phyloP scores from a whole-genome alignment of 2,888 invertebrate species.

The Dorcus parallelipipedus region DNA sequence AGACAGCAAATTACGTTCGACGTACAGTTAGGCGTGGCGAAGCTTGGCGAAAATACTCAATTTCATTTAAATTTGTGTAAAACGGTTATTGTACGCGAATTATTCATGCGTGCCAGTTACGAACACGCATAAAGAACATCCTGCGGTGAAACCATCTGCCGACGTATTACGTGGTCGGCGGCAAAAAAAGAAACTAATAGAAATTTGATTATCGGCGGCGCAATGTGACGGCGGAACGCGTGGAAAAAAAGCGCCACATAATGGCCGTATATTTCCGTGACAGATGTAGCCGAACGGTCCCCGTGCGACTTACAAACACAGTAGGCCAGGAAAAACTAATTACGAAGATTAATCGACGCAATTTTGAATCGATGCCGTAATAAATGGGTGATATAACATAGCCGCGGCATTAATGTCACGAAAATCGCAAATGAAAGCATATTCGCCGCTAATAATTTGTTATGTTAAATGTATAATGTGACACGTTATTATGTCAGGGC shows the following conservation, averaged over 20 bases:
- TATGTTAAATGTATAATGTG: conserved; percentile 13
- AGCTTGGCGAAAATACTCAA: no score
- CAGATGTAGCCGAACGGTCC: conserved; percentile 44
- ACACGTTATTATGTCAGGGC: conserved; percentile 9
- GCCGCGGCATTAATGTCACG: conserved; percentile 8
- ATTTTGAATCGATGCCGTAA: conserved; percentile 23
- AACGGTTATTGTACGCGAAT: no score
- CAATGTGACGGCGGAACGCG: not conserved
- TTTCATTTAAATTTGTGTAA: no score
- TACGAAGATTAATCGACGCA: conserved; percentile 15
- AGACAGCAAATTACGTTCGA: no score
- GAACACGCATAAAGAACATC: no score
- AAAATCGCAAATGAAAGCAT: conserved; percentile 13
- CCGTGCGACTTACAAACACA: conserved; percentile 42
- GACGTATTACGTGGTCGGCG: no score
- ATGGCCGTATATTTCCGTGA: conserved; percentile 39
- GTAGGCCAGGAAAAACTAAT: conserved; percentile 47
- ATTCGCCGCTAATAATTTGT: conserved; percentile 16
- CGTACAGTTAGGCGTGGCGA: no score
- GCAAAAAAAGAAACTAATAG: no score
- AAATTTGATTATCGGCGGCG: conserved; percentile 6
- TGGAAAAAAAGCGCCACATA: conserved; percentile 2
- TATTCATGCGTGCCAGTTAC: no score
- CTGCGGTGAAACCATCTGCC: no score
- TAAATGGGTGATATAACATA: conserved; percentile 16